These are phyloP conservation scores for Herpetotheres cachinnans DNA, from an alignment of 2,113 vertebrate species.

Conservation along the genomic window DNA sequence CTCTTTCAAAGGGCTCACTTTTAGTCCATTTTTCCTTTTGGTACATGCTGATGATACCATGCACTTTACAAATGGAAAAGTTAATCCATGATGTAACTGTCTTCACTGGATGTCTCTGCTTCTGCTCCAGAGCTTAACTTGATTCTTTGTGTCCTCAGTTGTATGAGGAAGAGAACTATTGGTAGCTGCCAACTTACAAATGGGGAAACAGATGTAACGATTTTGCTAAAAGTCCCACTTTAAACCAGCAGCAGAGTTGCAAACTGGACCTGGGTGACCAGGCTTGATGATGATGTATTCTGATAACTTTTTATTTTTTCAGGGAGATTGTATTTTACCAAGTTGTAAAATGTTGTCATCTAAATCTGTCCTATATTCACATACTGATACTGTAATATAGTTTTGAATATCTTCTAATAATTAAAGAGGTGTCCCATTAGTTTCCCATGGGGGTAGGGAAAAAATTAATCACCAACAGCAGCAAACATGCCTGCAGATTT, in stretches of 20 bases:
- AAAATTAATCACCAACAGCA: neutral
- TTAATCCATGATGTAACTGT: neutral
- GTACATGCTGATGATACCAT: neutral
- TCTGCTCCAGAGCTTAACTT: neutral
- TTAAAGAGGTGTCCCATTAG: neutral
- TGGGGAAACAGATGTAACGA: neutral
- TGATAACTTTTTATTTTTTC: neutral
- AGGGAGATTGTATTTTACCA: neutral
- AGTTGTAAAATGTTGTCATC: neutral
- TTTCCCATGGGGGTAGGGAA: neutral
- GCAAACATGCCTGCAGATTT: neutral
- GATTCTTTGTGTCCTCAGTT: neutral
- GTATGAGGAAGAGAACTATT: neutral
- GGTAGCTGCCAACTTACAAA: neutral
- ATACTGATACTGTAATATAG: neutral
- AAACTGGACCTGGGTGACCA: neutral
- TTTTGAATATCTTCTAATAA: neutral
- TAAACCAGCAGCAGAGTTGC: neutral
- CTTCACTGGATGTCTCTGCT: neutral
- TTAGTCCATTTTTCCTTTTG: neutral
- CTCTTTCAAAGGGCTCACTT: conserved; percentile 19
- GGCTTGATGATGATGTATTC: neutral
- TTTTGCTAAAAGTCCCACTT: neutral
- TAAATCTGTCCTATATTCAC: neutral
- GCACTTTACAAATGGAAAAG: conserved; percentile 48